phyloP scores from a whole-genome alignment of 2,888 invertebrate genomes.

The Ctenicera cuprea region DNA sequence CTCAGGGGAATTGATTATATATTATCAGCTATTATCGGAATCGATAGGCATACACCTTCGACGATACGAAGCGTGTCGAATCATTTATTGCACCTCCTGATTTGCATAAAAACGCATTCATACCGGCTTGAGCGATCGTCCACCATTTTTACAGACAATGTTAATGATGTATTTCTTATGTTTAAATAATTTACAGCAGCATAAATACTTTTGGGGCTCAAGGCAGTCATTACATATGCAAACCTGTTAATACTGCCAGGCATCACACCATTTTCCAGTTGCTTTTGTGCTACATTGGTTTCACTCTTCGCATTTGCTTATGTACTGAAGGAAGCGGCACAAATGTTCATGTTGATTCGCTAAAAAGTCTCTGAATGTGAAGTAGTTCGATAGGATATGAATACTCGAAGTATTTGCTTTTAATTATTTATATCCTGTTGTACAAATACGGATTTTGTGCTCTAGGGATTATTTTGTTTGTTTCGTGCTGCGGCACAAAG shows the following conservation, averaged over 20 bases:
- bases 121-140: slow-evolving; percentile 37
- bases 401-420: slow-evolving; percentile 61
- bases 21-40: slow-evolving; percentile 34
- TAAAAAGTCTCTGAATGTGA: slow-evolving; percentile 15
- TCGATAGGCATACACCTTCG: slow-evolving; percentile 40
- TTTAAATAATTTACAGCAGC: slow-evolving; percentile 66
- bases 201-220: slow-evolving; percentile 61
- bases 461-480: slow-evolving; percentile 38
- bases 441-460: slow-evolving; percentile 52
- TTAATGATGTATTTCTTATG: slow-evolving; percentile 64
- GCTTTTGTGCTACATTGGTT: slow-evolving; percentile 12
- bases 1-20: slow-evolving; percentile 27
- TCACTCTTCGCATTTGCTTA: slow-evolving; percentile 6
- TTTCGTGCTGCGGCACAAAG: slow-evolving; percentile 19
- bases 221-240: slow-evolving; percentile 62
- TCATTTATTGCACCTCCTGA: slow-evolving; percentile 45
- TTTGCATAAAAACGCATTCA: slow-evolving; percentile 54
- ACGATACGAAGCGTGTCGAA: slow-evolving; percentile 46
- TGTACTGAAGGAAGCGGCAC: neutral
- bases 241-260: slow-evolving; percentile 61
- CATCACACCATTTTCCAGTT: slow-evolving; percentile 50
- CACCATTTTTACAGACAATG: slow-evolving; percentile 62
- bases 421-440: slow-evolving; percentile 64
- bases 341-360: slow-evolving; percentile 15
- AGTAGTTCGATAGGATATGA: slow-evolving; percentile 39